Evolutionary conservation across 2,888 invertebrate genomes (phyloP), one percentile per base, ranked within the genome.

Genomic region (Tolmerus cingulatus): DNA sequence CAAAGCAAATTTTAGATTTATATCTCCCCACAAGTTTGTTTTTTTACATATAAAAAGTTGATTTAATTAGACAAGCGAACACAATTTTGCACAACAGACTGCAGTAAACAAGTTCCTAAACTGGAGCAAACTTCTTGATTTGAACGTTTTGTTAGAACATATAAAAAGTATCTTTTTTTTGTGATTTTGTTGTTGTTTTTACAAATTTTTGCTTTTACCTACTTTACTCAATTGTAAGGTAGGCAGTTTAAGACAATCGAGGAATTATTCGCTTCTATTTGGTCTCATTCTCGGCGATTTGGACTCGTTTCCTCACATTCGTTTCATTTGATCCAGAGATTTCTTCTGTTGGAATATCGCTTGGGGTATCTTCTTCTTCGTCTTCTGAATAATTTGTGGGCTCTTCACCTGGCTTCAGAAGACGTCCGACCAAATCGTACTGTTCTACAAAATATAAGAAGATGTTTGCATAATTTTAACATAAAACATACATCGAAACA

Each of bases 321-420:
- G 74, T 34, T 4, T 51, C 82, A 37, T 46, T 86, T 8, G 76
- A 81, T 37, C 34, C 74, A 12, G 37, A n/a, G n/a, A 14, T 74
- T 23, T 43, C 9, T 37, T 43, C 40, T 46, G 89, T 88, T 85
- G 89, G 88, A 30, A 89, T 89, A 85, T 89, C 89, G 76, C 89
- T 89, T 87, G 89, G 89, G 37, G 90, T 89, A 57, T 92, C 92
- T 51, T 92, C 92, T 87, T 98, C 98, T 90, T 98, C 98, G 90
- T 98, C 98, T 0, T 98, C 98, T 0, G 97, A 97, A 92, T 98
- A 98, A 91, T 96, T 97, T 88, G 95, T 96, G 1, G 97, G 97
- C 90, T 96, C 95, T 91, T 99, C 98, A 14, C 98, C 98, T 0
- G 98, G 98, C 91, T 96, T 97, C 91, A 99, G 93, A 86, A 99